Conservation (phyloP, 2,113 vertebrate species). For the Leptodactylus fuscus region DNA sequence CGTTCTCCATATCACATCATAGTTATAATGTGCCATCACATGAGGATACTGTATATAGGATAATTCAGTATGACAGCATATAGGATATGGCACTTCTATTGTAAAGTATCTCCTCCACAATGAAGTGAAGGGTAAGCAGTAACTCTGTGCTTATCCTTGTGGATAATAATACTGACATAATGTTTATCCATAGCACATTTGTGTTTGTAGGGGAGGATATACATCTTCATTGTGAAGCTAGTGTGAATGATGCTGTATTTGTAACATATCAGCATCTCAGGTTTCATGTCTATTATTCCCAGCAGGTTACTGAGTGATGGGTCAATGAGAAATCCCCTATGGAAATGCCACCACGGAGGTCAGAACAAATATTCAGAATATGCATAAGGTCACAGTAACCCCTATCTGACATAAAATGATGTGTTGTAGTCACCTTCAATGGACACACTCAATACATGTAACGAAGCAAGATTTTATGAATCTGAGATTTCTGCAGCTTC, state of each 20-base stretch:
- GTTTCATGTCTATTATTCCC: slow-evolving; percentile 18
- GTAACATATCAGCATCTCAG: slow-evolving; percentile 21
- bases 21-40: not conserved
- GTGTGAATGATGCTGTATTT: slow-evolving; percentile 1
- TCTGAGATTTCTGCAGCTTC: not conserved
- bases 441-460: slow-evolving; percentile 27
- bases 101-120: not conserved
- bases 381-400: slow-evolving; percentile 30
- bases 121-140: not conserved
- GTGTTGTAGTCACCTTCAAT: not conserved
- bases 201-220: not conserved
- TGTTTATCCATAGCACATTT: slow-evolving; percentile 16
- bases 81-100: not conserved
- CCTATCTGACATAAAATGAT: slow-evolving; percentile 8
- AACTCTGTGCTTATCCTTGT: not conserved
- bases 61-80: not conserved
- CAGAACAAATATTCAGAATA: slow-evolving; percentile 34
- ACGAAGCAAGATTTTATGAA: slow-evolving; percentile 20
- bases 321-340: slow-evolving; percentile 36
- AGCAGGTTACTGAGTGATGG: slow-evolving; percentile 21
- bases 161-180: not conserved
- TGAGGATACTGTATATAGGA: not conserved
- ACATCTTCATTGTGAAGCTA: not conserved
- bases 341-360: slow-evolving; percentile 36
- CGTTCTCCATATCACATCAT: too few species aligned